These are phyloP conservation scores for Poecilia wingei DNA, from an alignment of 2,797 vertebrate genomes.

Conservation along the genomic window DNA sequence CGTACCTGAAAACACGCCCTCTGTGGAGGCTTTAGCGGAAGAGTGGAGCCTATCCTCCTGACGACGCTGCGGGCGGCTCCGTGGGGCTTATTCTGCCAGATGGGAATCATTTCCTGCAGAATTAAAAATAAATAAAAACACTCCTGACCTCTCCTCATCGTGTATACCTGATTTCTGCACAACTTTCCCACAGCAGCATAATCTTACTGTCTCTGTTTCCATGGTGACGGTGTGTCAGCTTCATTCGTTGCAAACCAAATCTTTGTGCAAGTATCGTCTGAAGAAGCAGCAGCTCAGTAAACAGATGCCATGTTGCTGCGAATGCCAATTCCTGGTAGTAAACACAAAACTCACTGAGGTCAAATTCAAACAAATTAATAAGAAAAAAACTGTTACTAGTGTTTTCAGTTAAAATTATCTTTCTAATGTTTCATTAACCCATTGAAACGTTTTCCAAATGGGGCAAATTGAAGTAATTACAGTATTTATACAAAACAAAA, in stretches of 20 bases:
- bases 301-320: conserved; percentile 58
- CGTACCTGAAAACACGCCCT: conserved; percentile 93
- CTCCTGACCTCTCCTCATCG: background rate
- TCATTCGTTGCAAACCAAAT: conserved; percentile 50
- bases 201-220: conserved; percentile 85
- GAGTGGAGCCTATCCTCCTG: conserved; percentile 94
- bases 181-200: background rate
- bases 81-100: conserved; percentile 98
- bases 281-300: conserved; percentile 45
- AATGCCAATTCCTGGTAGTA: conserved; percentile 35
- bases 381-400: too few relatives aligned
- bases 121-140: background rate
- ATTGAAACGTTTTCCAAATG: background rate
- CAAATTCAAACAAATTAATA: background rate
- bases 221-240: conserved; percentile 67
- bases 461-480: background rate
- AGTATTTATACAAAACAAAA: background rate
- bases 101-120: conserved; percentile 88
- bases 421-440: background rate
- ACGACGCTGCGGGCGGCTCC: conserved; percentile 95
- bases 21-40: conserved; percentile 92
- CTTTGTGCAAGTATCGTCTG: conserved; percentile 35
- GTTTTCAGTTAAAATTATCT: too few relatives aligned
- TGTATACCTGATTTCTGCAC: too few relatives aligned
- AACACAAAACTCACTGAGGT: conserved; percentile 52